phyloP scores from a whole-genome alignment of 2,888 invertebrate species.

The Eupithecia subfuscata region DNA sequence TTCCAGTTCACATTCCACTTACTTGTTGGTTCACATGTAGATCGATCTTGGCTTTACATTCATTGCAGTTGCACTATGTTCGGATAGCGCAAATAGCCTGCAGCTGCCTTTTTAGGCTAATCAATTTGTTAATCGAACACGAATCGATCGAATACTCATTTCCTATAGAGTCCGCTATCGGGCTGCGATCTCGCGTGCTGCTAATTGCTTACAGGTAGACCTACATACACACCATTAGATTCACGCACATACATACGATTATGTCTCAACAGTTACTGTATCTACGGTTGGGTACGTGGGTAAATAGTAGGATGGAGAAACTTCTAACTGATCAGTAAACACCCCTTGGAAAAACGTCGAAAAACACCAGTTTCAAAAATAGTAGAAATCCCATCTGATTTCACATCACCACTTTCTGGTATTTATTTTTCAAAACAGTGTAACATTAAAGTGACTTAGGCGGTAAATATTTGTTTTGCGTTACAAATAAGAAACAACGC shows the following conservation, averaged over 20 bases:
- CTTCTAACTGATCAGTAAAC: constrained; percentile 23
- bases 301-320: constrained; percentile 43
- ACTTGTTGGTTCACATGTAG: not conserved
- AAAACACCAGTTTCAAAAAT: not conserved
- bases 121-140: constrained; percentile 24
- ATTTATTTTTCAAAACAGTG: not conserved
- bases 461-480: not conserved
- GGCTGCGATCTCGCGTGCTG: constrained; percentile 39
- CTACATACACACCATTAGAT: constrained; percentile 45
- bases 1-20: not conserved
- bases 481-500: not conserved
- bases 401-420: not conserved
- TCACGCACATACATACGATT: constrained; percentile 43
- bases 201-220: constrained; percentile 41
- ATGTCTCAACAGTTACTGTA: constrained; percentile 41
- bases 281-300: constrained; percentile 40
- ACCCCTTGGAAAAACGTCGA: constrained; percentile 9
- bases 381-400: not conserved
- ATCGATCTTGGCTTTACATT: not conserved
- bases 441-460: not conserved
- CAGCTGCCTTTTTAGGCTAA: constrained; percentile 16
- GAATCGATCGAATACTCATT: constrained; percentile 31
- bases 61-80: constrained; percentile 6
- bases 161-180: constrained; percentile 36
- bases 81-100: not conserved